Percentiles rank a stretch among this genome's conserved stretches.
Evolutionary conservation across 2,888 invertebrate genomes (phyloP).

Genomic region (Tinea pellionella): DNA sequence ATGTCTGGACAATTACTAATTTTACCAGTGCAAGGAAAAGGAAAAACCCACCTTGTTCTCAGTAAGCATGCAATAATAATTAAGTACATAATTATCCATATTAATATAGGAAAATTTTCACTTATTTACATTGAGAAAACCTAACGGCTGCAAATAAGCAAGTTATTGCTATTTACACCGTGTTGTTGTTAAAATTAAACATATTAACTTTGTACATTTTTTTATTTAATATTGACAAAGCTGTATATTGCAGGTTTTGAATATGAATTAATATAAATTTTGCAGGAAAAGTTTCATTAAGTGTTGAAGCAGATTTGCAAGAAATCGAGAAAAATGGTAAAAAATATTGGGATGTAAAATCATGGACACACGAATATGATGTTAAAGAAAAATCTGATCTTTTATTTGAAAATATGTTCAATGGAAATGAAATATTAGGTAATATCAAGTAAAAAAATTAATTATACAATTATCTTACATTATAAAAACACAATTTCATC

Average conservation of each 20-base stretch:
- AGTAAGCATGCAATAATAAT: constrained; percentile 26
- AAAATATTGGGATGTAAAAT: constrained; percentile 32
- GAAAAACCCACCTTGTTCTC: constrained; percentile 26
- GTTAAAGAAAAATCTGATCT: constrained; percentile 34
- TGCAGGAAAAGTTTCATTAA: constrained; percentile 26
- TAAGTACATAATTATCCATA: not conserved
- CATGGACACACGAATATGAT: constrained; percentile 28
- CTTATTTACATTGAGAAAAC: too few relatives aligned
- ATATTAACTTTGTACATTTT: too few relatives aligned
- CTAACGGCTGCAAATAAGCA: too few relatives aligned
- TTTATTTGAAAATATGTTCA: constrained; percentile 37
- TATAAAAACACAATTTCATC: too few relatives aligned
- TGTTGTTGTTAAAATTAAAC: too few relatives aligned
- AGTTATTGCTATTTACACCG: too few relatives aligned
- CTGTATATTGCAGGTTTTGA: too few relatives aligned
- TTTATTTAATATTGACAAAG: too few relatives aligned
- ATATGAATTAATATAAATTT: not conserved
- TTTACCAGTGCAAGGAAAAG: constrained; percentile 25
- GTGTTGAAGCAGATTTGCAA: constrained; percentile 22
- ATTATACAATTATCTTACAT: too few relatives aligned
- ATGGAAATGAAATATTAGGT: constrained; percentile 40
- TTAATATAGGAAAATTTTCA: too few relatives aligned
- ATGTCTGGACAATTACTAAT: constrained; percentile 31
- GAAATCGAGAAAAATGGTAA: constrained; percentile 29
- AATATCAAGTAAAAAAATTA: too few relatives aligned